A percentile compares a stretch with the other conserved stretches of the same genome.
phyloP scores from a whole-genome alignment of 2,888 invertebrate genomes.

The Ochropacha duplaris region DNA sequence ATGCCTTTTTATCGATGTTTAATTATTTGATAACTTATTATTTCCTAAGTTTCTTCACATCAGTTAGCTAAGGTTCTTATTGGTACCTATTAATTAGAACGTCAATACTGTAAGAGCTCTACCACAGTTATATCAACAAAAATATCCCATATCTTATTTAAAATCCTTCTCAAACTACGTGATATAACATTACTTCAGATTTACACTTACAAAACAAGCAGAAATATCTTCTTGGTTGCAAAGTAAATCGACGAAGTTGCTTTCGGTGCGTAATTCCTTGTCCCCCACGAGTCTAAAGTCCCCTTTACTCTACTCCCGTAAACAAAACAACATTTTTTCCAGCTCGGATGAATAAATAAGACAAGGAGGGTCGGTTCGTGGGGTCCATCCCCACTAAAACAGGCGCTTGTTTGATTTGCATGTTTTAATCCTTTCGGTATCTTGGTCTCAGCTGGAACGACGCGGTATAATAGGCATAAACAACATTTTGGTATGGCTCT shows the following conservation, averaged over 20 bases:
- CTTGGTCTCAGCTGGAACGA: constrained; percentile 55
- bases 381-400: constrained; percentile 67
- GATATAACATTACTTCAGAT: constrained; percentile 38
- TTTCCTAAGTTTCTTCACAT: too few relatives aligned
- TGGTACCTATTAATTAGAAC: too few relatives aligned
- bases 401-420: constrained; percentile 78
- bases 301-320: constrained; percentile 43
- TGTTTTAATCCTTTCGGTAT: constrained; percentile 78
- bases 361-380: constrained; percentile 64
- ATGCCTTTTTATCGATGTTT: too few relatives aligned
- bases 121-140: too few relatives aligned
- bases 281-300: constrained; percentile 29
- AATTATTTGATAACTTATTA: too few relatives aligned
- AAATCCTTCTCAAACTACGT: constrained; percentile 10
- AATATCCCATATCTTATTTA: too few relatives aligned
- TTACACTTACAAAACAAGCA: constrained; percentile 61
- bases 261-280: constrained; percentile 51
- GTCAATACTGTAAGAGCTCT: too few relatives aligned
- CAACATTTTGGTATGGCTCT: constrained; percentile 11
- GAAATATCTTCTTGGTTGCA: constrained; percentile 55
- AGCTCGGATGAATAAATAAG: constrained; percentile 81
- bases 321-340: constrained; percentile 79
- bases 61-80: too few relatives aligned
- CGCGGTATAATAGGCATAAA: constrained; percentile 36
- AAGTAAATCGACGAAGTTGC: constrained; percentile 62